phyloP scores from a whole-genome alignment of 2,797 vertebrate species.

The Eulemur albifrons region DNA sequence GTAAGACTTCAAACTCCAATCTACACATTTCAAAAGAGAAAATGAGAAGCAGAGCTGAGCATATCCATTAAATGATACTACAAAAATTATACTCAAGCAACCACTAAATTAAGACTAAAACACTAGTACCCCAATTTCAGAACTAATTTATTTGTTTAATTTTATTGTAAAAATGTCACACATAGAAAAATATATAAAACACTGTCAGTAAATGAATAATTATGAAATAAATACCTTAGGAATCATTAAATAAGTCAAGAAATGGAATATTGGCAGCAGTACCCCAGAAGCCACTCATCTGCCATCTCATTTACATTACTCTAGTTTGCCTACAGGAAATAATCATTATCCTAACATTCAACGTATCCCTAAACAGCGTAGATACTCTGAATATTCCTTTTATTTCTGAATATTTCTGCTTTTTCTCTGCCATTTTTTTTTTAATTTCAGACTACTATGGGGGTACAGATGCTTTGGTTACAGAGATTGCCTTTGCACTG shows the following conservation, averaged over 20 bases:
- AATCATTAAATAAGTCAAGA: not conserved
- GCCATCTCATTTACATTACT: accelerated
- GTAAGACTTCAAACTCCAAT: not conserved
- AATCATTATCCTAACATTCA: not conserved
- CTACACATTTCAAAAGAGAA: not conserved
- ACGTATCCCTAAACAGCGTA: not conserved
- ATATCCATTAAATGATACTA: not conserved
- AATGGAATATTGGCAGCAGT: not conserved
- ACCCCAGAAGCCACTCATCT: not conserved
- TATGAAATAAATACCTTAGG: not conserved
- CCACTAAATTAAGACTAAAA: not conserved
- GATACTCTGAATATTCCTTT: no score
- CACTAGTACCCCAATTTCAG: not conserved
- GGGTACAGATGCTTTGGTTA: no score
- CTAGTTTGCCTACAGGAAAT: not conserved
- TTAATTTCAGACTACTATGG: no score
- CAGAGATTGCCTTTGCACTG: no score
- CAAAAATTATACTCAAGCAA: not conserved
- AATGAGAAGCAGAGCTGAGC: not conserved
- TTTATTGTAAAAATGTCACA: not conserved
- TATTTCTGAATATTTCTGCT: not conserved
- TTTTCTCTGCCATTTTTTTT: not conserved
- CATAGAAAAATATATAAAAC: not conserved
- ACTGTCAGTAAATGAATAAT: not conserved
- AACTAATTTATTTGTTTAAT: not conserved